A percentile compares a stretch with the other conserved stretches of the same genome.
Conservation (phyloP, 2,797 vertebrate genomes). For the Poliocrania exsul region DNA sequence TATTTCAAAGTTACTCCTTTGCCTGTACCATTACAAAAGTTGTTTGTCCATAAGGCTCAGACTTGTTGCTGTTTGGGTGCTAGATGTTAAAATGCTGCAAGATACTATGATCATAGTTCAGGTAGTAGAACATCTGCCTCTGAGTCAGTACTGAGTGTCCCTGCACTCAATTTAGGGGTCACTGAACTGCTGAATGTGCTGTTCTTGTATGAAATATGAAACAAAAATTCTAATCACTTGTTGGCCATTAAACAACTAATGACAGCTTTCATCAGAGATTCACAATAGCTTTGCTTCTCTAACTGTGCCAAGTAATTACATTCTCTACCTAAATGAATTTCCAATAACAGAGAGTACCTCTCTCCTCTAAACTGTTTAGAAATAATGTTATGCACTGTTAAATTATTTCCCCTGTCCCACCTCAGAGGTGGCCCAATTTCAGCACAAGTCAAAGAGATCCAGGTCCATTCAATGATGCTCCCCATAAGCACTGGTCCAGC, state of each 20-base stretch:
- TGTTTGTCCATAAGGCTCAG: neutral
- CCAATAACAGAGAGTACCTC: constrained; percentile 25
- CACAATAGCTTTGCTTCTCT: neutral
- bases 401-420: neutral
- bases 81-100: neutral
- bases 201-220: constrained; percentile 23
- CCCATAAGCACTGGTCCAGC: neutral
- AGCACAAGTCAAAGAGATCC: neutral
- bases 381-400: neutral
- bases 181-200: constrained; percentile 35
- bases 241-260: constrained; percentile 44
- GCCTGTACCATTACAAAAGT: neutral
- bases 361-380: constrained; percentile 25
- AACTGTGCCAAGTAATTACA: constrained; percentile 34
- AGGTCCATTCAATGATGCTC: neutral
- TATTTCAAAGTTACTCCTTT: neutral
- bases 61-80: neutral
- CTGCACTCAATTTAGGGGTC: constrained; percentile 25
- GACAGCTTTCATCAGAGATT: constrained; percentile 39
- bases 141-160: neutral
- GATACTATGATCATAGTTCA: neutral
- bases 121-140: neutral
- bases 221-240: constrained; percentile 29
- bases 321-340: constrained; percentile 50
- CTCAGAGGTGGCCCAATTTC: neutral